These are phyloP conservation scores for Neocrepidodera transversa DNA, from an alignment of 2,888 invertebrate genomes.

Conservation along the genomic window DNA sequence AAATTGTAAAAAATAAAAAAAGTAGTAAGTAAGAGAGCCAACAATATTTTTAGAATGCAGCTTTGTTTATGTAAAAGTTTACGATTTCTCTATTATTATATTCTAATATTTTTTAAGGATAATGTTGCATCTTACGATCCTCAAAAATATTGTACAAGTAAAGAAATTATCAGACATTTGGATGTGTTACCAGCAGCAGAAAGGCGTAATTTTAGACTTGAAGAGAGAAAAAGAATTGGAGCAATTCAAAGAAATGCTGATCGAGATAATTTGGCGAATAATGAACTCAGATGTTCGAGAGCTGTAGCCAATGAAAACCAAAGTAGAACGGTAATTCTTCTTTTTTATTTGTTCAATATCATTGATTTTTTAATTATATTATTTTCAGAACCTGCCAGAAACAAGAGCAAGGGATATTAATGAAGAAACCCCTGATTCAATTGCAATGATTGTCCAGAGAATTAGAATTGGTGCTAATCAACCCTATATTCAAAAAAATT, in stretches of 20 bases:
- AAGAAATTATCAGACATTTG: constrained; percentile 40
- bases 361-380: no score
- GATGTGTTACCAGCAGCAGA: constrained; percentile 42
- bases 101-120: constrained; percentile 24
- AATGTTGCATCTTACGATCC: constrained; percentile 44
- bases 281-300: no score
- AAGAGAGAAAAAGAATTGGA: constrained; percentile 41
- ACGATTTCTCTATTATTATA: no score
- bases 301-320: no score
- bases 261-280: no score
- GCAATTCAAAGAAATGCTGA: neutral
- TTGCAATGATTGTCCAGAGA: constrained; percentile 7
- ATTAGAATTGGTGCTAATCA: constrained; percentile 15
- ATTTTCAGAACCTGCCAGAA: constrained; percentile 20
- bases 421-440: constrained; percentile 17
- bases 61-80: no score
- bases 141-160: constrained; percentile 36
- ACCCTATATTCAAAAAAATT: constrained; percentile 1
- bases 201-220: constrained; percentile 41
- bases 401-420: neutral
- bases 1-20: no score
- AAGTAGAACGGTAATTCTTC: no score
- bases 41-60: no score
- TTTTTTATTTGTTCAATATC: no score
- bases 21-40: no score